A percentile compares a stretch with the other conserved stretches of the same genome.
Evolutionary conservation across 1,140 invertebrate species (phyloP).

Genomic region (Drosophila triauraria): DNA sequence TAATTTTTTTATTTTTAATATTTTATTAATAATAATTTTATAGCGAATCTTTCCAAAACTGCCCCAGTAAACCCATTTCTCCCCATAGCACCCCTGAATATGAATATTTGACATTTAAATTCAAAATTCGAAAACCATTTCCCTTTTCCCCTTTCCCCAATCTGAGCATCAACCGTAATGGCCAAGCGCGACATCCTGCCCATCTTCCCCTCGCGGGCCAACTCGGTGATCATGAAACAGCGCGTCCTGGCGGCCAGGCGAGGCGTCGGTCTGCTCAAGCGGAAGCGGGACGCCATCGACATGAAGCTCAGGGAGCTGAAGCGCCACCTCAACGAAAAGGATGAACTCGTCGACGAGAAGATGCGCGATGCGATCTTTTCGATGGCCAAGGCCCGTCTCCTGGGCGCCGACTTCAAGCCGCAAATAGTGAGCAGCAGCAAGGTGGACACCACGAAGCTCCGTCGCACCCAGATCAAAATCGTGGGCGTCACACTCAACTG

Average conservation of each 20-base stretch:
- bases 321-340: constrained; percentile 12
- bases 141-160: too few relatives aligned
- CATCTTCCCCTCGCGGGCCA: constrained; percentile 74
- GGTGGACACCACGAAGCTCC: constrained; percentile 11
- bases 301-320: constrained; percentile 62
- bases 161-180: constrained; percentile 23
- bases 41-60: too few relatives aligned
- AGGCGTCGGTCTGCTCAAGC: constrained; percentile 63
- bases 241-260: constrained; percentile 55
- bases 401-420: constrained; percentile 71
- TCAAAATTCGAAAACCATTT: neutral
- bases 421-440: constrained; percentile 42
- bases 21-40: too few relatives aligned
- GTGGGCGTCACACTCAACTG: constrained; percentile 59
- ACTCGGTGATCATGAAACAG: constrained; percentile 69
- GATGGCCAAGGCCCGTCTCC: constrained; percentile 71
- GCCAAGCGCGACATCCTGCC: constrained; percentile 51
- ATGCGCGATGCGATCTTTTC: constrained; percentile 72
- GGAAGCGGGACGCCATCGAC: constrained; percentile 78
- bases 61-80: too few relatives aligned
- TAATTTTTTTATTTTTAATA: too few relatives aligned
- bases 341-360: constrained; percentile 28
- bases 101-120: neutral
- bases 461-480: constrained; percentile 49
- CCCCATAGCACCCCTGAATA: too few relatives aligned